Evolutionary conservation across 2,797 vertebrate species (phyloP).

Genomic region (Thaleichthys pacificus): DNA sequence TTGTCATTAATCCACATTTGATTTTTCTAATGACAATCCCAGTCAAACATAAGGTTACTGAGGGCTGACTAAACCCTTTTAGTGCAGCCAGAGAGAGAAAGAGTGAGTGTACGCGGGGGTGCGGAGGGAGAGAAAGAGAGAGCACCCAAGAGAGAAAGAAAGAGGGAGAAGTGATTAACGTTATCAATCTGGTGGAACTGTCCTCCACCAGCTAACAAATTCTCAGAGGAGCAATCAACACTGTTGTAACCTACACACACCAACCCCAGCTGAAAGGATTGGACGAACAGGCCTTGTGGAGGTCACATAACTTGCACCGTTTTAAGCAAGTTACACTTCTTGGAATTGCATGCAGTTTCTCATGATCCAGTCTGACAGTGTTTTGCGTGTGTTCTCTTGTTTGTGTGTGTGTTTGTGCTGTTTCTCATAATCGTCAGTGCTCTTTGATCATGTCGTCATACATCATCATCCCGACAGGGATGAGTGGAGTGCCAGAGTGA

Average conservation of each 20-base stretch:
- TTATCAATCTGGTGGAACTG: slow-evolving; percentile 67
- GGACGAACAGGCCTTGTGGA: too few species aligned
- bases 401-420: too few species aligned
- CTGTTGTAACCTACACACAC: too few species aligned
- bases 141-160: slow-evolving; percentile 12
- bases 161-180: slow-evolving; percentile 39
- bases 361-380: not conserved
- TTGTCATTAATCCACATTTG: slow-evolving; percentile 73
- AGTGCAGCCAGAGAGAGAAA: slow-evolving; percentile 26
- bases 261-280: too few species aligned
- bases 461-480: slow-evolving; percentile 62
- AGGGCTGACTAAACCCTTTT: slow-evolving; percentile 73
- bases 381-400: not conserved
- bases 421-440: not conserved
- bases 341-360: not conserved
- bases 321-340: too few species aligned
- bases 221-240: too few species aligned
- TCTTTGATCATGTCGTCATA: slow-evolving; percentile 31
- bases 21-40: slow-evolving; percentile 70
- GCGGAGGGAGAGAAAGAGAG: too few species aligned
- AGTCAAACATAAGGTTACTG: slow-evolving; percentile 73
- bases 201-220: slow-evolving; percentile 57
- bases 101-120: too few species aligned
- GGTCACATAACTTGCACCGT: too few species aligned
- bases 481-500: slow-evolving; percentile 57